Evolutionary conservation across 1,140 invertebrate species (phyloP).

Genomic region (Ruditapes philippinarum): DNA sequence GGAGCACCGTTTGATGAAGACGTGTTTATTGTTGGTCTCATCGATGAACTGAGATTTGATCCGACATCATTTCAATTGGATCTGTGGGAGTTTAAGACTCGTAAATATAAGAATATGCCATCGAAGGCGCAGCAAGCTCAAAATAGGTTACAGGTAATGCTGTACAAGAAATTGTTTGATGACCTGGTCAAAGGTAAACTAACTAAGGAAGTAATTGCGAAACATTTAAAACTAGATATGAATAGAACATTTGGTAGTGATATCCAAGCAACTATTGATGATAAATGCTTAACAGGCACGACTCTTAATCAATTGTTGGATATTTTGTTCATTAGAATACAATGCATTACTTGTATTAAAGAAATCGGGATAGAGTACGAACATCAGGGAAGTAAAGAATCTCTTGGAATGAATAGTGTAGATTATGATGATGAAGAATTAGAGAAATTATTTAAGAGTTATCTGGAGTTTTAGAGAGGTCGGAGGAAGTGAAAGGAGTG

Average conservation of each 20-base stretch:
- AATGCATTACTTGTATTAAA: conserved; percentile 78
- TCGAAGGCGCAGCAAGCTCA: conserved; percentile 77
- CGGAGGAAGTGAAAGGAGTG: conserved; percentile 75
- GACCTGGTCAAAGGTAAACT: conserved; percentile 79
- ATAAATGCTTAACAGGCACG: conserved; percentile 40
- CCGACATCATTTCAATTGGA: conserved; percentile 76
- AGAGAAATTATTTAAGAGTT: conserved; percentile 64
- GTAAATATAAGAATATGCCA: conserved; percentile 71
- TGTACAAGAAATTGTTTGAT: conserved; percentile 83
- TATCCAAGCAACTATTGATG: conserved; percentile 66
- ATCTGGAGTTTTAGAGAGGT: conserved; percentile 80
- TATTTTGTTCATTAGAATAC: conserved; percentile 70
- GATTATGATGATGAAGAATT: conserved; percentile 74
- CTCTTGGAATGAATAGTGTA: conserved; percentile 68
- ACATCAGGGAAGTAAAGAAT: conserved; percentile 74
- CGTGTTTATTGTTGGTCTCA: conserved; percentile 81
- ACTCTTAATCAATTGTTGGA: conserved; percentile 76
- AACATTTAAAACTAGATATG: conserved; percentile 72
- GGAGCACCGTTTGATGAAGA: conserved; percentile 81
- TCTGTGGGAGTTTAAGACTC: conserved; percentile 83
- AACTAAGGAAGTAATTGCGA: conserved; percentile 71
- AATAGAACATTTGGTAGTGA: conserved; percentile 72
- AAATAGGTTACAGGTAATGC: conserved; percentile 78
- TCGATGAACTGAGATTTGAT: conserved; percentile 84
- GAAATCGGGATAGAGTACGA: conserved; percentile 79